These are phyloP conservation scores for Sus scrofa DNA, from an alignment of 2,113 vertebrate species.

Conservation along the genomic window DNA sequence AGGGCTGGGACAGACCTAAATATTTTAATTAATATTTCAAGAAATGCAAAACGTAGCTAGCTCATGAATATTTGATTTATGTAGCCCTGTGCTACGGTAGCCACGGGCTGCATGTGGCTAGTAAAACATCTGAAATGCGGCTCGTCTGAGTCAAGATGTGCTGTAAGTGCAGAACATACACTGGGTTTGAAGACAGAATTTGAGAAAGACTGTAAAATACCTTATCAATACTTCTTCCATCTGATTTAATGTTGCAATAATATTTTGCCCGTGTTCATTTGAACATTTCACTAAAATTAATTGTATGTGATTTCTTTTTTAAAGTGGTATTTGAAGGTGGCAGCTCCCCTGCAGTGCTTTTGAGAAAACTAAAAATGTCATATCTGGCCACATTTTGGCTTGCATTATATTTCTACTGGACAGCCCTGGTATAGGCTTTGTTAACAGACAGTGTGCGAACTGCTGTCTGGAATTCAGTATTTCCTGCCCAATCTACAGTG, in stretches of 20 bases:
- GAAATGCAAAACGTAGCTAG: neutral
- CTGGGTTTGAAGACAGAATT: neutral
- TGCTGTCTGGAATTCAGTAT: neutral
- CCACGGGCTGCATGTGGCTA: neutral
- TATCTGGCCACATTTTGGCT: neutral
- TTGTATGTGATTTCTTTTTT: neutral
- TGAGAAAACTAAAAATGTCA: conserved; percentile 10
- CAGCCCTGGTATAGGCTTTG: neutral
- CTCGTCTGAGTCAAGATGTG: neutral
- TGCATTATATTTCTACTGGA: neutral
- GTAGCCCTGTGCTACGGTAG: neutral
- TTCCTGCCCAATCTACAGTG: neutral
- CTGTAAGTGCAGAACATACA: neutral
- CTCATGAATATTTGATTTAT: neutral
- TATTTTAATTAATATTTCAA: neutral
- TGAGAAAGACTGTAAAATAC: neutral
- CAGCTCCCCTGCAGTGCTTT: neutral
- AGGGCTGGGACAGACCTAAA: neutral
- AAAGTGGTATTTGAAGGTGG: neutral
- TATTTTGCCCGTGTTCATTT: neutral
- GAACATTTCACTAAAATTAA: conserved; percentile 44
- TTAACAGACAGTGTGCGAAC: neutral
- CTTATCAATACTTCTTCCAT: neutral
- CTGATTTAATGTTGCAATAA: neutral
- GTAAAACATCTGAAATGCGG: conserved; percentile 20